Percentiles rank a stretch among this genome's conserved stretches.
Conservation (phyloP, 2,888 invertebrate species). For the Cybosia mesomella region DNA sequence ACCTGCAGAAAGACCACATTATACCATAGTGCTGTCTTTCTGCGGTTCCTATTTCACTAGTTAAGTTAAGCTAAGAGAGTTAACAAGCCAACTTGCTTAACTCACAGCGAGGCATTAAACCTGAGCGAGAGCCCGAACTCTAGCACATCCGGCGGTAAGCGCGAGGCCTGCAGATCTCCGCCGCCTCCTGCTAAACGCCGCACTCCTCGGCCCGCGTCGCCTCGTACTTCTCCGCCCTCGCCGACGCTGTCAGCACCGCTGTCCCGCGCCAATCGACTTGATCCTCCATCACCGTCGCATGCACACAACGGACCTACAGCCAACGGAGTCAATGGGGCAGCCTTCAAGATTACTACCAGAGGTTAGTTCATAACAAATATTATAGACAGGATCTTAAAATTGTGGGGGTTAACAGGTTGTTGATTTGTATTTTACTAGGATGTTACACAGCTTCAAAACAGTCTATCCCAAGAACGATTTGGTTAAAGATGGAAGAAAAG, state of each 20-base stretch:
- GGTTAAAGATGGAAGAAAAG: too few species aligned
- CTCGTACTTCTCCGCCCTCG: slow-evolving; percentile 56
- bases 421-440: too few species aligned
- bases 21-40: not conserved
- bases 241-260: slow-evolving; percentile 40
- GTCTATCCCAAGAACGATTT: too few species aligned
- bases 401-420: too few species aligned
- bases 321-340: slow-evolving; percentile 77
- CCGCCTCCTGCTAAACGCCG: slow-evolving; percentile 89
- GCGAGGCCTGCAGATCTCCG: slow-evolving; percentile 82
- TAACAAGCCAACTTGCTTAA: slow-evolving; percentile 41
- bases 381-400: too few species aligned
- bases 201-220: slow-evolving; percentile 72
- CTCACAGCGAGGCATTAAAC: slow-evolving; percentile 93
- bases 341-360: slow-evolving; percentile 95
- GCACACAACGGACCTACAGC: slow-evolving; percentile 23
- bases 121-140: slow-evolving; percentile 89
- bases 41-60: not conserved
- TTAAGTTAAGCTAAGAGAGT: slow-evolving; percentile 13
- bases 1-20: too few species aligned
- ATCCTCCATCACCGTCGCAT: slow-evolving; percentile 34
- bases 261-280: slow-evolving; percentile 44
- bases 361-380: slow-evolving; percentile 75
- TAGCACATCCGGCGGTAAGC: slow-evolving; percentile 73
- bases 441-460: too few species aligned